Percentiles rank a stretch among this genome's conserved stretches.
Evolutionary conservation across 2,797 vertebrate genomes (phyloP).

Genomic region (Cebuella pygmaea): DNA sequence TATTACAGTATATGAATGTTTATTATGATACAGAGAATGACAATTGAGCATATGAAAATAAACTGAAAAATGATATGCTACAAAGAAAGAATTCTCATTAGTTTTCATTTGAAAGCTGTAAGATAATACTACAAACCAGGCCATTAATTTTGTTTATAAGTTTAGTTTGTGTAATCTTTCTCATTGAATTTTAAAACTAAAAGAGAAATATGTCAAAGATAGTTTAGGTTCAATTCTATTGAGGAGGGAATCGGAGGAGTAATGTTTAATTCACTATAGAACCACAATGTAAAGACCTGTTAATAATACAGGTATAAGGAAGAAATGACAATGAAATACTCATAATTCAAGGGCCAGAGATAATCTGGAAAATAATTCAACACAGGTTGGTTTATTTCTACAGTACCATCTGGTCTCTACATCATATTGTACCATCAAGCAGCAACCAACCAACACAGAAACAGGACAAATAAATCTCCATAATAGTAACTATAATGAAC

Average conservation of each 20-base stretch:
- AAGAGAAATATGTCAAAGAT: constrained; percentile 9
- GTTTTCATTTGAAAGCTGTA: constrained; percentile 38
- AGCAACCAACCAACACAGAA: not conserved
- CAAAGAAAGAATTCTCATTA: not conserved
- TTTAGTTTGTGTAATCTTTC: constrained; percentile 8
- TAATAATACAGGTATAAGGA: not conserved
- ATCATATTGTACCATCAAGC: not conserved
- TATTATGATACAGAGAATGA: not conserved
- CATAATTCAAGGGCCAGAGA: not conserved
- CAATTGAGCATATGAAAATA: not conserved
- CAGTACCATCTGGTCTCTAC: not conserved
- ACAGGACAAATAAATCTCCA: not conserved
- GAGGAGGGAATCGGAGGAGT: not conserved
- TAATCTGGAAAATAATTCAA: constrained; percentile 48
- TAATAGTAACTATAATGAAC: constrained; percentile 1
- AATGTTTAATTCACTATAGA: constrained; percentile 19
- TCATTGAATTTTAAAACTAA: not conserved
- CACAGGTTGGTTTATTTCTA: not conserved
- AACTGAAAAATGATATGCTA: not conserved
- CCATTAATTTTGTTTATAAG: not conserved
- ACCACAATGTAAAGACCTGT: not conserved
- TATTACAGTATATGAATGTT: constrained; percentile 8
- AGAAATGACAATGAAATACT: not conserved
- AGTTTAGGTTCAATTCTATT: constrained; percentile 2
- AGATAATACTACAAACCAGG: not conserved